Conservation (phyloP, 2,113 vertebrate genomes). For the Sarotherodon lohbergeri region DNA sequence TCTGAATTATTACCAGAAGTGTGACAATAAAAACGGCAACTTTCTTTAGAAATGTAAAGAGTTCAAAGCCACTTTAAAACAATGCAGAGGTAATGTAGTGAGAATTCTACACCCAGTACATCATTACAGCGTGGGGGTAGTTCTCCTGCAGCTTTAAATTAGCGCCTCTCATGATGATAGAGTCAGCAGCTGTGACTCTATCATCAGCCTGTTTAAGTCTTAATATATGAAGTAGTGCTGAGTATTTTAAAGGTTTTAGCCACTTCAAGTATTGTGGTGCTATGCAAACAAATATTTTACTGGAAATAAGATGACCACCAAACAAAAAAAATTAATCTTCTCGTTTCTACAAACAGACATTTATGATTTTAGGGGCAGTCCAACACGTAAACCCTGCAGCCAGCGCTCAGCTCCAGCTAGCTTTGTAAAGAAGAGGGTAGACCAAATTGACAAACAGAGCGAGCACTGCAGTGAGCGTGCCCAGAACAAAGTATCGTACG, state of each 20-base stretch:
- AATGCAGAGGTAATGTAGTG: not conserved
- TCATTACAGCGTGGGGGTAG: not conserved
- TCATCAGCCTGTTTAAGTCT: not conserved
- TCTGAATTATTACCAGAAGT: not conserved
- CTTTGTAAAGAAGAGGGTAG: slow-evolving; percentile 83
- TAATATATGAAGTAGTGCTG: not conserved
- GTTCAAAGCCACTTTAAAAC: not conserved
- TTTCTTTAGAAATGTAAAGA: not conserved
- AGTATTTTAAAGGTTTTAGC: not conserved
- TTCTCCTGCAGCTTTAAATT: not conserved
- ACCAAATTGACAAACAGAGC: slow-evolving; percentile 87
- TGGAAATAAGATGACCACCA: not conserved
- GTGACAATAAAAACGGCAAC: not conserved
- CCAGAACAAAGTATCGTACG: slow-evolving; percentile 87
- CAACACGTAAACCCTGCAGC: not conserved
- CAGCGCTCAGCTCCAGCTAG: slow-evolving; percentile 73
- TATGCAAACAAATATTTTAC: not conserved
- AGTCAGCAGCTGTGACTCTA: not conserved
- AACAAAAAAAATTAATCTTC: not conserved
- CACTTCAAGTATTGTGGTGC: not conserved
- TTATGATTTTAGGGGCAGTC: not conserved
- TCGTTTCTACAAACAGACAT: not conserved
- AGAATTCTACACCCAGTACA: not conserved
- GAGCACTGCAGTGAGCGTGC: slow-evolving; percentile 84
- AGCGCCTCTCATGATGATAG: not conserved